Base-by-base conservation (phyloP, 1,140 invertebrate species). In the Nymphalis io region DNA sequence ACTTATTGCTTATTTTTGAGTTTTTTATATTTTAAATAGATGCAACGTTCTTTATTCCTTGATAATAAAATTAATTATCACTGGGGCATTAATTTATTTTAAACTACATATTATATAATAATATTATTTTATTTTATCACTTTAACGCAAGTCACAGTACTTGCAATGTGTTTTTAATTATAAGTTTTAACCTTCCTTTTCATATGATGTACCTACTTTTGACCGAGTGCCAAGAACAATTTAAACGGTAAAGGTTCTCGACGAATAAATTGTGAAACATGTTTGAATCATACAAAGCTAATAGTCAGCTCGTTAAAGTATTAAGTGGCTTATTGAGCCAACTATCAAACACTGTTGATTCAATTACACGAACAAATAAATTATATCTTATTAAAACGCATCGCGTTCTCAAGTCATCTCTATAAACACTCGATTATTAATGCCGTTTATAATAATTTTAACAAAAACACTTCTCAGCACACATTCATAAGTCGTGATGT, bases 401-500 rank as follows among this genome's bases (percentile, higher is more conserved):
- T 74, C 75, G 23, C 21, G 61, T 23, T 33, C 44, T 40, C 57
- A 39, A 18, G 38, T 58, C 60, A 12, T 48, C 39, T 53, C 27
- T 60, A 71, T 60, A 66, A 46, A 57, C 48, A 66, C 20, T 18
- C 11, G 27, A 39, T 59, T 57, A 27, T 39, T 60, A 53, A 66
- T 42, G 40, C 13, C 18, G 46, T 60, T 59, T n/a, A 62, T 51
- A 62, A 62, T 62, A 53, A 62, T 69, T 42, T 44, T 15, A 58
- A 40, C 42, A 62, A 62, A 68, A n/a, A 67, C 51, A 13, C 27
- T 67, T 55, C 42, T 69, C 61, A 27, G n/a, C 72, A 72, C 74
- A 79, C 81, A 83, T 84, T 82, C 72, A 73, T 71, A 74, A 80
- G 79, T 79, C 74, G 76, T 88, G 84, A 86, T 85, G 85, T 88